Conservation (phyloP, 2,888 invertebrate species). For the Clusia tigrina region DNA sequence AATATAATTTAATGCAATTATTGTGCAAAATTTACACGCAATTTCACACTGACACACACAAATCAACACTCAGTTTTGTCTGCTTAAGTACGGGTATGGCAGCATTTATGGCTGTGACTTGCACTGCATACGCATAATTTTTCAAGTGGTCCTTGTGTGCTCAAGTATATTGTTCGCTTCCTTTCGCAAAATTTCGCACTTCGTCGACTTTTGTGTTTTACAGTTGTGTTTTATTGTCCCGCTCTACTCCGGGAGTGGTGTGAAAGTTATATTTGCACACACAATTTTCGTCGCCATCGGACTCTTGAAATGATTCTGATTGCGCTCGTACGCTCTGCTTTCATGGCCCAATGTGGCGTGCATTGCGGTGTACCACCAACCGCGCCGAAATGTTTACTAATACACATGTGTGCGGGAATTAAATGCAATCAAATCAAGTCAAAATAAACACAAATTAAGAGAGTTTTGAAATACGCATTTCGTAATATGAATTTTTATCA, state of each 20-base stretch:
- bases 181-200: constrained; percentile 1
- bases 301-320: background rate
- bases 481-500: no score
- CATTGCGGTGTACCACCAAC: background rate
- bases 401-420: background rate
- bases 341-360: no score
- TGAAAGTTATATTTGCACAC: constrained; percentile 56
- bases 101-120: no score
- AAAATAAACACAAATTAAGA: constrained; percentile 1
- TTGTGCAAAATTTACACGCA: background rate
- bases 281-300: constrained; percentile 31
- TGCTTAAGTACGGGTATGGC: background rate
- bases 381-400: background rate
- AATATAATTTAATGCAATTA: constrained; percentile 1
- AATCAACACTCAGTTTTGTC: background rate
- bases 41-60: background rate
- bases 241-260: constrained; percentile 37
- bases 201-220: background rate
- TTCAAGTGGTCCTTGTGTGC: background rate
- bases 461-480: no score
- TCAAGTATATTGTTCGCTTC: constrained; percentile 10
- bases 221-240: background rate
- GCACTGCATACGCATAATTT: constrained; percentile 11
- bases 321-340: no score
- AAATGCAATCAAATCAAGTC: constrained; percentile 7